These are phyloP conservation scores for Sebastes matsubarae DNA, from an alignment of 2,797 vertebrate species.

Conservation along the genomic window DNA sequence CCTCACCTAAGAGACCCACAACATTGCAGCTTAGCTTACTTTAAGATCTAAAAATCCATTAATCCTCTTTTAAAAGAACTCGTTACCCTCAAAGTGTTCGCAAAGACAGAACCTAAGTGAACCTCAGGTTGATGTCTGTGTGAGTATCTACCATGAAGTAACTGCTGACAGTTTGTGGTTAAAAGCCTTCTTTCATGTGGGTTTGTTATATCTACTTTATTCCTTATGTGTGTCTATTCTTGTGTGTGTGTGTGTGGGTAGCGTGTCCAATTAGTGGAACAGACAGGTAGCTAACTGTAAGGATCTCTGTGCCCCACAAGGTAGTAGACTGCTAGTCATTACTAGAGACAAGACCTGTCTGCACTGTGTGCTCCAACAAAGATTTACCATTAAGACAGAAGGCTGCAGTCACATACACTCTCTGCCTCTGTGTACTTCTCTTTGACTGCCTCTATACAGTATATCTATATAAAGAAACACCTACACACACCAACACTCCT, in stretches of 20 bases:
- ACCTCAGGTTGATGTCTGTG: slow-evolving; percentile 52
- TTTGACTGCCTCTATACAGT: background rate
- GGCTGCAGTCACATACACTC: slow-evolving; percentile 26
- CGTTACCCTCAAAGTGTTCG: slow-evolving; percentile 57
- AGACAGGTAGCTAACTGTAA: slow-evolving; percentile 49
- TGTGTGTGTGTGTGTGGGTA: slow-evolving; percentile 17
- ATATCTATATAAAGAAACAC: slow-evolving; percentile 2
- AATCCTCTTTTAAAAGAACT: slow-evolving; percentile 66
- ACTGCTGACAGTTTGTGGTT: slow-evolving; percentile 48
- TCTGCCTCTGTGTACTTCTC: background rate
- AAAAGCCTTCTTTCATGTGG: slow-evolving; percentile 45
- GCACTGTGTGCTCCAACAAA: slow-evolving; percentile 27
- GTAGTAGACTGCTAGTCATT: slow-evolving; percentile 49
- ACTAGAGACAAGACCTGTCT: slow-evolving; percentile 47
- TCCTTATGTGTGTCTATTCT: slow-evolving; percentile 9
- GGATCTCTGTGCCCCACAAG: slow-evolving; percentile 27
- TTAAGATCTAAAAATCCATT: slow-evolving; percentile 67
- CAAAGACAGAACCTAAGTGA: slow-evolving; percentile 55
- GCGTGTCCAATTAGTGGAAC: slow-evolving; percentile 58
- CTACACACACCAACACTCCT: background rate
- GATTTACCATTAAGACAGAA: slow-evolving; percentile 43
- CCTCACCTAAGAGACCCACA: slow-evolving; percentile 47
- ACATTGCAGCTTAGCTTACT: slow-evolving; percentile 56
- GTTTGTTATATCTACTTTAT: slow-evolving; percentile 43
- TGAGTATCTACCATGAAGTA: slow-evolving; percentile 50